Evolutionary conservation across 2,113 vertebrate genomes (phyloP).

Genomic region (Balaeniceps rex): DNA sequence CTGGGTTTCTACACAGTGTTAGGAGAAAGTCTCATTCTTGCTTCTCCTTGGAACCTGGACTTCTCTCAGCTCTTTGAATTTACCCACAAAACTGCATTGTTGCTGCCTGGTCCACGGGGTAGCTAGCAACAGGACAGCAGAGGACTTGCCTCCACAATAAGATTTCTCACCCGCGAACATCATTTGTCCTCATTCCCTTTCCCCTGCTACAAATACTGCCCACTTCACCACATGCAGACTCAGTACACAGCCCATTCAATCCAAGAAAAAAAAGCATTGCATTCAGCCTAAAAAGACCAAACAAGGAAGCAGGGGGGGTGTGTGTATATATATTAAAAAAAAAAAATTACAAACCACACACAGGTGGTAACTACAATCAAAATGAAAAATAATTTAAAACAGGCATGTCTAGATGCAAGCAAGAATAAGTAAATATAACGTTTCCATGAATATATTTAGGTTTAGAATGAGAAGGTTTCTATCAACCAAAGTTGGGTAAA

Average conservation of each 20-base stretch:
- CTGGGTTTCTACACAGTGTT: not conserved
- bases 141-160: not conserved
- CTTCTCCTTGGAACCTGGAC: not conserved
- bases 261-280: not conserved
- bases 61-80: not conserved
- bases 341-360: not conserved
- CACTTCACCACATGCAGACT: not conserved
- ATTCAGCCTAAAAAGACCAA: not conserved
- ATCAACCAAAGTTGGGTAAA: not conserved
- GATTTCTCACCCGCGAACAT: not conserved
- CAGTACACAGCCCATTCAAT: not conserved
- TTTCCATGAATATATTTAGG: not conserved
- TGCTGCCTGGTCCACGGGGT: not conserved
- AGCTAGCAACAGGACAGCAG: not conserved
- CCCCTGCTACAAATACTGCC: not conserved
- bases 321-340: not conserved
- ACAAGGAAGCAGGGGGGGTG: not conserved
- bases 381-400: not conserved
- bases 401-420: not conserved
- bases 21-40: not conserved
- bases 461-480: not conserved
- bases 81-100: not conserved
- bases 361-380: not conserved
- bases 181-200: not conserved
- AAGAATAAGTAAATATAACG: not conserved